Percentiles rank a stretch among this genome's conserved stretches.
These are phyloP conservation scores for Ptychadena robeensis DNA, from an alignment of 2,797 vertebrate genomes.

Conservation along the genomic window DNA sequence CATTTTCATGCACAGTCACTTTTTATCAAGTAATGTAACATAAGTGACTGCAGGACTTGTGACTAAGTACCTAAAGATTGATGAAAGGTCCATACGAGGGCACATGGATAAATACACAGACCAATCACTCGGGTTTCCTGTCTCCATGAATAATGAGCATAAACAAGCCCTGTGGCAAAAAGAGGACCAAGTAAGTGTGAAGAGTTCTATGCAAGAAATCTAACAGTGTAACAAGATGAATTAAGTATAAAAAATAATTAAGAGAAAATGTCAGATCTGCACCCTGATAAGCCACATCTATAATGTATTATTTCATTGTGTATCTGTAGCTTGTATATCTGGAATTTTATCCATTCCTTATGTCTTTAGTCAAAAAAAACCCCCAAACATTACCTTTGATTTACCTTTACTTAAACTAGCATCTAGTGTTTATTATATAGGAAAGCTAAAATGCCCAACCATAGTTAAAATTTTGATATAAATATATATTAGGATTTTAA, in stretches of 20 bases:
- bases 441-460: too few relatives aligned
- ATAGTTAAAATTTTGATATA: too few relatives aligned
- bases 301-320: background rate
- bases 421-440: too few relatives aligned
- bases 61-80: conserved; percentile 56
- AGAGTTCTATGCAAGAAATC: conserved; percentile 10
- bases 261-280: background rate
- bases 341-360: too few relatives aligned
- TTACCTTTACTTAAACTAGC: too few relatives aligned
- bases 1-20: conserved; percentile 37
- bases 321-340: too few relatives aligned
- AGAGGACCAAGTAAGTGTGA: conserved; percentile 28
- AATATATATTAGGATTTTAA: too few relatives aligned
- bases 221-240: conserved; percentile 23
- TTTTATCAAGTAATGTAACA: conserved; percentile 53
- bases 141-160: conserved; percentile 60
- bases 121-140: conserved; percentile 58
- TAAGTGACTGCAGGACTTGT: conserved; percentile 49
- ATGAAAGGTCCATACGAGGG: conserved; percentile 58
- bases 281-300: background rate
- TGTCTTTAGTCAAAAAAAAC: too few relatives aligned
- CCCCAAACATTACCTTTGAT: too few relatives aligned
- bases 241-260: conserved; percentile 11
- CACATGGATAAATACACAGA: conserved; percentile 57
- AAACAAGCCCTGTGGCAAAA: conserved; percentile 54